A percentile compares a stretch with the other conserved stretches of the same genome.
These are phyloP conservation scores for Melieria omissa DNA, from an alignment of 2,888 invertebrate species.

Conservation along the genomic window DNA sequence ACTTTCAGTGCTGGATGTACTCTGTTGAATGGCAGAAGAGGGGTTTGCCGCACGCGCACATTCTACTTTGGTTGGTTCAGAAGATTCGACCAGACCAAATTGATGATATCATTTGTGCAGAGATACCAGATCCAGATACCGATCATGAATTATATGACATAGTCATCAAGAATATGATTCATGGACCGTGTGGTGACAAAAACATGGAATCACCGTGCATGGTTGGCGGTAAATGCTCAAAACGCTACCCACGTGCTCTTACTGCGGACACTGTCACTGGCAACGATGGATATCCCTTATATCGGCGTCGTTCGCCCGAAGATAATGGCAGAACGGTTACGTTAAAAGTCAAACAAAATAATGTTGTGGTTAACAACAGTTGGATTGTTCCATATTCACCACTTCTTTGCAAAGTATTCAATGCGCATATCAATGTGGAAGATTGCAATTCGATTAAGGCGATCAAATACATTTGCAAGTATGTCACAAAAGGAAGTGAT, in stretches of 20 bases:
- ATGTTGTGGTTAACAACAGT: conserved; percentile 52
- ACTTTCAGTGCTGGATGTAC: conserved; percentile 39
- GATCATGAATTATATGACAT: conserved; percentile 41
- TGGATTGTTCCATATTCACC: conserved; percentile 57
- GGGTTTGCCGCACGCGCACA: conserved; percentile 56
- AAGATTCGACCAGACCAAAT: conserved; percentile 54
- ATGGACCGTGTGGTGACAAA: conserved; percentile 42
- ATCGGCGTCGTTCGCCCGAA: conserved; percentile 45
- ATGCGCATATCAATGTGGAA: conserved; percentile 64
- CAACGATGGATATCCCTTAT: conserved; percentile 47
- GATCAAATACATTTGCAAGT: conserved; percentile 65
- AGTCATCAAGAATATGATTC: conserved; percentile 42
- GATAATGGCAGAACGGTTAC: conserved; percentile 27
- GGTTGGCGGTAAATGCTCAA: conserved; percentile 44
- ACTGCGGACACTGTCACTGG: conserved; percentile 38
- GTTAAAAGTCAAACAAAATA: conserved; percentile 23
- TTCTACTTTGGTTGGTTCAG: conserved; percentile 55
- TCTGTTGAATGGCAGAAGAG: conserved; percentile 56
- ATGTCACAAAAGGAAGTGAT: conserved; percentile 64
- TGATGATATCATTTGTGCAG: conserved; percentile 50
- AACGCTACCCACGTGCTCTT: conserved; percentile 41
- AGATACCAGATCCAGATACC: conserved; percentile 45
- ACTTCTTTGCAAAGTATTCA: conserved; percentile 51
- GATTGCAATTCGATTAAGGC: conserved; percentile 63
- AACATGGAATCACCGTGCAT: conserved; percentile 44